These are phyloP conservation scores for Caenorhabditis remanei DNA, from an alignment of 1,140 invertebrate genomes.

Conservation along the genomic window DNA sequence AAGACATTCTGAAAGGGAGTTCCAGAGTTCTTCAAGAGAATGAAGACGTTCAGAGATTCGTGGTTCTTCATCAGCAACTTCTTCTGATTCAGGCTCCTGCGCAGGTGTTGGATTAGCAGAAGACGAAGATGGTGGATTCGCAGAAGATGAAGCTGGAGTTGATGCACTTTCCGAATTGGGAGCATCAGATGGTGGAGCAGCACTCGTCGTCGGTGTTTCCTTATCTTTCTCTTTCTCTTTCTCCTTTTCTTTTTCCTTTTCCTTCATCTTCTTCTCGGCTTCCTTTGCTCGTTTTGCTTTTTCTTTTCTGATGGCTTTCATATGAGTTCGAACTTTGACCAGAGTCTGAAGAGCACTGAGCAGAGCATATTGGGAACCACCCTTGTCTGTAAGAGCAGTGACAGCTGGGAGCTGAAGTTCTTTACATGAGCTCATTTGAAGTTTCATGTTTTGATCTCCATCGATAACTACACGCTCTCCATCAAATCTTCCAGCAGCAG, in stretches of 20 bases:
- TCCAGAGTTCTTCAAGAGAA: constrained; percentile 82
- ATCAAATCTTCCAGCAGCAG: constrained; percentile 39
- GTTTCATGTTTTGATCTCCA: constrained; percentile 57
- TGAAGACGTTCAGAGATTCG: constrained; percentile 12
- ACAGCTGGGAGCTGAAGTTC: constrained; percentile 59
- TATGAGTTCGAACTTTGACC: constrained; percentile 56
- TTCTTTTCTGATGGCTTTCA: constrained; percentile 33
- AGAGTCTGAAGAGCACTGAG: constrained; percentile 63
- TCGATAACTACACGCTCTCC: constrained; percentile 56
- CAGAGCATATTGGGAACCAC: constrained; percentile 55
- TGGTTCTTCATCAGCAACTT: constrained; percentile 41
- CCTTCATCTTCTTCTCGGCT: constrained; percentile 52
- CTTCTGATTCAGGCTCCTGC: background rate
- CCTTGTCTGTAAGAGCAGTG: constrained; percentile 58
- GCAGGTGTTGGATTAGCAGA: background rate
- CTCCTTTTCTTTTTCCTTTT: constrained; percentile 50
- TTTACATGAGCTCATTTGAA: constrained; percentile 46
- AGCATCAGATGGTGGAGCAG: background rate
- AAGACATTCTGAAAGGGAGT: constrained; percentile 86
- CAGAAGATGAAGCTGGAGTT: background rate
- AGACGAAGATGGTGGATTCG: background rate
- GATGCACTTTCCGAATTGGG: background rate
- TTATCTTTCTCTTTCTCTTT: constrained; percentile 56
- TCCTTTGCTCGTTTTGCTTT: constrained; percentile 17
- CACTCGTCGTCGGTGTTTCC: background rate